phyloP scores from a whole-genome alignment of 2,113 vertebrate species.

The Mionectes macconnelli region DNA sequence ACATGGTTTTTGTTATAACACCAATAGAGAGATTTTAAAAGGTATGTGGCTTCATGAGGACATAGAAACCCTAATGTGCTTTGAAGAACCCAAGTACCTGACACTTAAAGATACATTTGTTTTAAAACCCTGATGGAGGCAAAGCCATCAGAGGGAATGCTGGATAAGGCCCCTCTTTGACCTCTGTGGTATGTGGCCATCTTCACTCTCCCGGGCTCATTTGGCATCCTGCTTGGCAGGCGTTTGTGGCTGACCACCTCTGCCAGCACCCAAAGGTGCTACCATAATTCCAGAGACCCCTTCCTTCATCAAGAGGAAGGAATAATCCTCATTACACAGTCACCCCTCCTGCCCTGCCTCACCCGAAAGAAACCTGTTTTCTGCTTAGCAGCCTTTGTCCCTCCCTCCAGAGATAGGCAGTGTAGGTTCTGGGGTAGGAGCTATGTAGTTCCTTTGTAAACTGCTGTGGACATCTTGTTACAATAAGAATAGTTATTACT shows the following conservation, averaged over 20 bases:
- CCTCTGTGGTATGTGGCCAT: accelerated
- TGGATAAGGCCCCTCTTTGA: neutral
- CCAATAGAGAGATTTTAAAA: neutral
- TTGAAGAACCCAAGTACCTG: neutral
- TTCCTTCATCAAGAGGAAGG: neutral
- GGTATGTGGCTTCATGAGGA: neutral
- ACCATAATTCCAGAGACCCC: neutral
- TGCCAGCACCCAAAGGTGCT: neutral
- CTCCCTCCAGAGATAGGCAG: neutral
- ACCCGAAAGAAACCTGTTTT: neutral
- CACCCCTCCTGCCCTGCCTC: neutral
- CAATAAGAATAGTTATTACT: neutral
- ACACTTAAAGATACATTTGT: neutral
- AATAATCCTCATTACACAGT: neutral
- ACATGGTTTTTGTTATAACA: neutral
- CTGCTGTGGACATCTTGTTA: neutral
- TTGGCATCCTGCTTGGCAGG: neutral
- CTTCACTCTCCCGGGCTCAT: neutral
- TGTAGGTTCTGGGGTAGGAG: neutral
- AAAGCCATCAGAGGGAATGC: neutral
- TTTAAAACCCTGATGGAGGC: neutral
- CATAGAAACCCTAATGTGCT: neutral
- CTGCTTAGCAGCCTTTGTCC: neutral
- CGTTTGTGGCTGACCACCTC: neutral
- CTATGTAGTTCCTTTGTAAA: neutral